phyloP scores from a whole-genome alignment of 2,113 vertebrate genomes.

The Podiceps cristatus region DNA sequence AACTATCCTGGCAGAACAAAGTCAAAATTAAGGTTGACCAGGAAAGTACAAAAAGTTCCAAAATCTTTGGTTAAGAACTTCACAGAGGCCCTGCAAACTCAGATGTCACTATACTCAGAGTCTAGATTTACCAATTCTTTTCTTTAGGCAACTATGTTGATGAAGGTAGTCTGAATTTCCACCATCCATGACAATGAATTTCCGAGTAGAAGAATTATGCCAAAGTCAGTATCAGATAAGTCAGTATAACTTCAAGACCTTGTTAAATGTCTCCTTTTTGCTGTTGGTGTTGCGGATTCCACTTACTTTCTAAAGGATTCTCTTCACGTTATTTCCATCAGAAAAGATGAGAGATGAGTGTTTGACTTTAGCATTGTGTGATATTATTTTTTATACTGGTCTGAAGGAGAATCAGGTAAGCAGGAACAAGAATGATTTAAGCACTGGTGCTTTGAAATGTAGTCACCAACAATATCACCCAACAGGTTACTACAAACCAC shows the following conservation, averaged over 20 bases:
- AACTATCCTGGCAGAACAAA: not conserved
- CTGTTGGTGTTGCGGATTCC: not conserved
- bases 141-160: not conserved
- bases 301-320: not conserved
- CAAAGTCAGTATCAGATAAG: not conserved
- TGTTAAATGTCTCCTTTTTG: not conserved
- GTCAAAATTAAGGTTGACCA: not conserved
- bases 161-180: not conserved
- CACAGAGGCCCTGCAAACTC: not conserved
- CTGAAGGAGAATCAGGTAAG: not conserved
- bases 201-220: not conserved
- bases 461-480: not conserved
- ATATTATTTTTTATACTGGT: not conserved
- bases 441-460: not conserved
- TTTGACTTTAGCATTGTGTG: not conserved
- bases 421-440: not conserved
- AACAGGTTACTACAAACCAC: not conserved
- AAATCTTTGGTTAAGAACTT: not conserved
- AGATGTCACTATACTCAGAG: not conserved
- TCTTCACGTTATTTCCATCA: not conserved
- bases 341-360: not conserved
- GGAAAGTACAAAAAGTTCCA: not conserved
- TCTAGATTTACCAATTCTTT: not conserved
- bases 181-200: not conserved
- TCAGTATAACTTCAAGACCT: not conserved